Conservation (phyloP, 2,888 invertebrate genomes). For the Caenorhabditis japonica region DNA sequence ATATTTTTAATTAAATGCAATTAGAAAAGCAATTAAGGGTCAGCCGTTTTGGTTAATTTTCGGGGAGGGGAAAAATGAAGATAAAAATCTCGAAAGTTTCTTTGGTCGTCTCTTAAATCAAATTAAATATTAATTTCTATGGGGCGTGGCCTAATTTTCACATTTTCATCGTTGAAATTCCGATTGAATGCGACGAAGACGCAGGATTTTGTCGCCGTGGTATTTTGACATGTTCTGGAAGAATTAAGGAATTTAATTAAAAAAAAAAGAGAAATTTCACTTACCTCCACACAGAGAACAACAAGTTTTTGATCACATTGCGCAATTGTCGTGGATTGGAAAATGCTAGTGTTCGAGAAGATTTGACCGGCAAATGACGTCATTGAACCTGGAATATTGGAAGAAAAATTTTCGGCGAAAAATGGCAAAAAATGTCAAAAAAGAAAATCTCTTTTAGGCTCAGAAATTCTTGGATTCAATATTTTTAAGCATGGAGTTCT, state of each 20-base stretch:
- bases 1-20: not conserved
- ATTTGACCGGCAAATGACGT: conserved; percentile 48
- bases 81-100: conserved; percentile 5
- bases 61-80: not conserved
- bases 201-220: conserved; percentile 66
- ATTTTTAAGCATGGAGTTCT: no score
- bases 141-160: not conserved
- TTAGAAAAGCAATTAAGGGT: no score
- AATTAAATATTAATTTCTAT: not conserved
- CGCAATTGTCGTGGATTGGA: conserved; percentile 39
- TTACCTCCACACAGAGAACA: conserved; percentile 72
- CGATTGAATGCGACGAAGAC: conserved; percentile 36
- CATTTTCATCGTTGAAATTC: no score
- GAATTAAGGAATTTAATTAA: not conserved
- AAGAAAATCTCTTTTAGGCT: no score
- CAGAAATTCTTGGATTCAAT: no score
- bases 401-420: no score
- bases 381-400: conserved; percentile 14
- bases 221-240: conserved; percentile 73
- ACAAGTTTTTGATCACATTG: conserved; percentile 59
- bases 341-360: conserved; percentile 45
- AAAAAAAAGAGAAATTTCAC: not conserved
- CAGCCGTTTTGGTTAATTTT: conserved; percentile 25
- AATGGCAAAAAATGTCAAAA: no score
- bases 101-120: conserved; percentile 10